phyloP scores from a whole-genome alignment of 2,113 vertebrate genomes.

The Phodopus roborovskii region DNA sequence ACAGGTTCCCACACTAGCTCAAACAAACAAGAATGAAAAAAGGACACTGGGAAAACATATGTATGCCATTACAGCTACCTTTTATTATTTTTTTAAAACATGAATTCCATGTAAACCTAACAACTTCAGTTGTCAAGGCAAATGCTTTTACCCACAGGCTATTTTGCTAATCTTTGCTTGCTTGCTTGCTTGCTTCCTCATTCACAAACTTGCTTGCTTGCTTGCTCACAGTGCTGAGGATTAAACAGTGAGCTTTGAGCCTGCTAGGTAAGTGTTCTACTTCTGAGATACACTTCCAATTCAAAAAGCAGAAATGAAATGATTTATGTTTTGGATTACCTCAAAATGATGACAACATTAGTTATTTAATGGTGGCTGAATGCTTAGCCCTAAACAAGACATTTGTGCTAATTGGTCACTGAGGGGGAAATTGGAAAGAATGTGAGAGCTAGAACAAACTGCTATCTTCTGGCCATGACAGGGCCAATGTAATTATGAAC shows the following conservation, averaged over 20 bases:
- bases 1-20: not conserved
- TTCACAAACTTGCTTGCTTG: not conserved
- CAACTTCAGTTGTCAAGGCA: not conserved
- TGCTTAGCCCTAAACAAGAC: not conserved
- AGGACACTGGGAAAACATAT: not conserved
- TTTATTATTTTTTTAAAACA: not conserved
- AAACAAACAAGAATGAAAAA: not conserved
- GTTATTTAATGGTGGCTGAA: not conserved
- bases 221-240: too few relatives aligned
- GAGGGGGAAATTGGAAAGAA: not conserved
- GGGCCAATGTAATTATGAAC: not conserved
- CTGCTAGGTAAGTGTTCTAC: not conserved
- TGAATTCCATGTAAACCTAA: not conserved
- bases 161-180: not conserved
- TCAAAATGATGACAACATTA: not conserved
- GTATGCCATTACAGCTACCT: not conserved
- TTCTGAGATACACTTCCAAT: not conserved
- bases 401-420: not conserved
- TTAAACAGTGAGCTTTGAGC: not conserved
- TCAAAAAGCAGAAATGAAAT: slow-evolving; percentile 26
- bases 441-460: not conserved
- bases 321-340: not conserved
- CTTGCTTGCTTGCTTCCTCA: not conserved
- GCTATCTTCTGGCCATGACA: not conserved
- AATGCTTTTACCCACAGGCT: not conserved